phyloP scores from a whole-genome alignment of 2,113 vertebrate genomes.

The Cyprinodon brontotheroides region DNA sequence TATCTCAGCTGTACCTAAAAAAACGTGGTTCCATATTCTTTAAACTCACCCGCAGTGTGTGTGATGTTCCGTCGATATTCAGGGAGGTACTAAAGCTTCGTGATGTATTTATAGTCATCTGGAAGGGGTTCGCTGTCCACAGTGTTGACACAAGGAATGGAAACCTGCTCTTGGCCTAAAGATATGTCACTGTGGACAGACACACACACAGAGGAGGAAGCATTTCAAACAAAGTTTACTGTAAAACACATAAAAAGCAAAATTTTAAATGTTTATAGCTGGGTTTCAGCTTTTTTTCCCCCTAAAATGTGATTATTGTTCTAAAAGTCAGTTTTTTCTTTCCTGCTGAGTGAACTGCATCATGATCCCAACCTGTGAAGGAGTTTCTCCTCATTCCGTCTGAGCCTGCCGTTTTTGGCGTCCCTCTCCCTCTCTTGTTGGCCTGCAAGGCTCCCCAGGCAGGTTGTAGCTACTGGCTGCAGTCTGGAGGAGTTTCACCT shows the following conservation, averaged over 20 bases:
- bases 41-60: constrained; percentile 88
- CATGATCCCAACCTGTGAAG: constrained; percentile 83
- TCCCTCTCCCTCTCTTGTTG: constrained; percentile 88
- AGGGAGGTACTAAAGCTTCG: too few relatives aligned
- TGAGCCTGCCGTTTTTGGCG: constrained; percentile 70
- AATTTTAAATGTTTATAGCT: too few relatives aligned
- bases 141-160: constrained; percentile 91
- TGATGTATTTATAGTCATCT: constrained; percentile 93
- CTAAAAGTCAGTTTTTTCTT: background rate
- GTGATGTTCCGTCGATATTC: constrained; percentile 98
- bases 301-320: background rate
- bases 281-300: background rate
- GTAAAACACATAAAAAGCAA: background rate
- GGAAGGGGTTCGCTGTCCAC: constrained; percentile 89
- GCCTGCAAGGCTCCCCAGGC: constrained; percentile 91
- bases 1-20: background rate
- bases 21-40: background rate
- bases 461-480: too few relatives aligned
- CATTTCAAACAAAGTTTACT: background rate
- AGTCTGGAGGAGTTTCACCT: constrained; percentile 95
- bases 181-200: constrained; percentile 87
- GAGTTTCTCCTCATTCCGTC: constrained; percentile 74
- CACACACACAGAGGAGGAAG: background rate
- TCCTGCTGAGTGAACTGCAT: background rate
- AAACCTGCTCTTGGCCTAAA: constrained; percentile 90